Base-by-base conservation (phyloP, 2,113 vertebrate genomes). In the Dasyurus viverrinus region DNA sequence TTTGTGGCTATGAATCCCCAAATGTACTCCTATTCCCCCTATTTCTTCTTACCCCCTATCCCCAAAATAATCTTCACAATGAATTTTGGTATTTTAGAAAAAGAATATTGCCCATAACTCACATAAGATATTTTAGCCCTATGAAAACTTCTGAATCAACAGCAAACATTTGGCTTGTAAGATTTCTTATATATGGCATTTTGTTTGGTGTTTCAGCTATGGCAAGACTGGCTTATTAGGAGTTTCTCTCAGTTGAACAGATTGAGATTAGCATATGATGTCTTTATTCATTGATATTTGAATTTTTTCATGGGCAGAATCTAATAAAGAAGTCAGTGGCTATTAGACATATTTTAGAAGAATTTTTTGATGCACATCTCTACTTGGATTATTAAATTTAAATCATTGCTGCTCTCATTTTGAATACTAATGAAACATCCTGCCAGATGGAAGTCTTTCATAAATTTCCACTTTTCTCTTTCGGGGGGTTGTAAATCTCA, bases 401-500 rank as follows among this genome's bases (percentile, higher is more conserved):
- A 98, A 98, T 98, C 98, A 98, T 97, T 98, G 96, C 97, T 98
- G 91, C 97, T 98, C 98, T 98, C 98, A 97, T 94, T 98, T 96
- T 98, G 98, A 98, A 99, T 98, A 97, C 98, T 98, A 98, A 98
- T 98, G 98, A 98, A 98, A 95, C 26, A 94, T 98, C 96, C 97
- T 98, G 97, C 98, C 98, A 98, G 98, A 98, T 98, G 98, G 98
- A 98, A 98, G 96, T 95, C 98, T 98, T 98, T 98, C 98, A 98
- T 98, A 98, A 98, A 98, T 98, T 98, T 98, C 98, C 97, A 96
- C 96, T 98, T 98, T 98, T 98, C 97, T 97, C 95, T 98, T 98
- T 97, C 90, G 97, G 97, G 97, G 54, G 97, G 94, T 90, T 97
- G 97, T 98, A 98, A 98, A 98, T 98, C 97, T 98, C 98, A 97